Percentiles rank a stretch among this genome's conserved stretches.
phyloP scores from a whole-genome alignment of 2,888 invertebrate species.

The Malacosoma neustria region DNA sequence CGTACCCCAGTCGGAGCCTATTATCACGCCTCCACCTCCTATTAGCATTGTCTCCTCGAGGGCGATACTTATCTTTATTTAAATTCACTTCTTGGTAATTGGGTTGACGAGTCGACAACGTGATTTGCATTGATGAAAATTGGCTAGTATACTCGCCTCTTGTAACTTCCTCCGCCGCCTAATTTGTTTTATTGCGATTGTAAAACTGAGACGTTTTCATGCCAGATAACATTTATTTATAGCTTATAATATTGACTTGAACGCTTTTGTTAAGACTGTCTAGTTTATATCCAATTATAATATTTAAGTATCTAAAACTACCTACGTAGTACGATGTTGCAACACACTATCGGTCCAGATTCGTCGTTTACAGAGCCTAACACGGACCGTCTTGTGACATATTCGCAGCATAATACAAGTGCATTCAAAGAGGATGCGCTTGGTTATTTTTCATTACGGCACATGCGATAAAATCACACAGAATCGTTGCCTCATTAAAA shows the following conservation, averaged over 20 bases:
- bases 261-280: slow-evolving; percentile 14
- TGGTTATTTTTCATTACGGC: slow-evolving; percentile 73
- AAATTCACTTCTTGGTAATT: slow-evolving; percentile 76
- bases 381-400: slow-evolving; percentile 42
- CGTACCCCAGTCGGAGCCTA: slow-evolving; percentile 60
- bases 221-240: slow-evolving; percentile 15
- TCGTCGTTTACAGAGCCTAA: too few species aligned
- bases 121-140: slow-evolving; percentile 75
- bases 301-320: too few species aligned
- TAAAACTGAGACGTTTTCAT: slow-evolving; percentile 38
- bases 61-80: slow-evolving; percentile 76
- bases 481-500: slow-evolving; percentile 75
- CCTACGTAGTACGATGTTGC: too few species aligned
- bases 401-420: slow-evolving; percentile 44
- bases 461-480: slow-evolving; percentile 73
- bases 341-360: too few species aligned
- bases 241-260: not conserved
- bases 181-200: slow-evolving; percentile 64
- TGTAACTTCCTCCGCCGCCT: slow-evolving; percentile 49
- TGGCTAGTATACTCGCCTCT: slow-evolving; percentile 53
- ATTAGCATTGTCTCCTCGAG: slow-evolving; percentile 74
- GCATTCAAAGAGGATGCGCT: slow-evolving; percentile 69
- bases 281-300: too few species aligned
- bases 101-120: slow-evolving; percentile 75
- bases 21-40: slow-evolving; percentile 70